Base-by-base conservation (phyloP, 2,888 invertebrate genomes). In the Himalopsyche anomala region DNA sequence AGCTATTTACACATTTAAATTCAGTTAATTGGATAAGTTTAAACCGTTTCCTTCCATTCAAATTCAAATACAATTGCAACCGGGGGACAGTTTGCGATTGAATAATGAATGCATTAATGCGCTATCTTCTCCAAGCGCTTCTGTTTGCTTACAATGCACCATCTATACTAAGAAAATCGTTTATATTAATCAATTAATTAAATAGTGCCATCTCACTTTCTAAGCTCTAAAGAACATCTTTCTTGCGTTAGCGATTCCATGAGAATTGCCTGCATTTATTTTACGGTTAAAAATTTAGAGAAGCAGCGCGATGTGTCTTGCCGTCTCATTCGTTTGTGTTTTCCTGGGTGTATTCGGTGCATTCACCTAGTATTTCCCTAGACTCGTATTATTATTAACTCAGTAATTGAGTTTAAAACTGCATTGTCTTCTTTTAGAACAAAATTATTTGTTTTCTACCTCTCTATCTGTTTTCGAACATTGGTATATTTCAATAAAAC, bases 341-440 rank as follows among this genome's bases (percentile, higher is more conserved):
- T 19, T 45, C 19, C 19, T 19, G 45, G 6, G n/a, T 51, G 45
- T 45, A 45, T 28, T 42, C 19, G 54, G 11, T 17, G 82, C 56
- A 55, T 38, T 45, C 28, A 1, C 82, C 38, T 55, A 4, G 15
- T 2, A 62, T 55, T 19, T 45, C 81, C 28, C 81, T 17, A 28
- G 54, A 51, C 54, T 28, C 54, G 12, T 19, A 81, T 81, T 82
- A 82, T 82, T 82, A 82, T 82, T 56, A 56, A 56, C 82, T 56
- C 54, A 9, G 15, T 56, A 82, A 82, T 56, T 82, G 82, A 82
- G 82, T 82, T 82, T 82, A 55, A 45, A 82, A 56, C 11, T n/a
- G 19, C 28, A 82, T 38, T 5, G 19, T 11, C 15, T 62, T 62
- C 62, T 62, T 62, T 62, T 4, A 62, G 5, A 55, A 12, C n/a